Evolutionary conservation across 2,113 vertebrate species (phyloP), one percentile per base, ranked within the genome.

Genomic region (Nibea coibor): DNA sequence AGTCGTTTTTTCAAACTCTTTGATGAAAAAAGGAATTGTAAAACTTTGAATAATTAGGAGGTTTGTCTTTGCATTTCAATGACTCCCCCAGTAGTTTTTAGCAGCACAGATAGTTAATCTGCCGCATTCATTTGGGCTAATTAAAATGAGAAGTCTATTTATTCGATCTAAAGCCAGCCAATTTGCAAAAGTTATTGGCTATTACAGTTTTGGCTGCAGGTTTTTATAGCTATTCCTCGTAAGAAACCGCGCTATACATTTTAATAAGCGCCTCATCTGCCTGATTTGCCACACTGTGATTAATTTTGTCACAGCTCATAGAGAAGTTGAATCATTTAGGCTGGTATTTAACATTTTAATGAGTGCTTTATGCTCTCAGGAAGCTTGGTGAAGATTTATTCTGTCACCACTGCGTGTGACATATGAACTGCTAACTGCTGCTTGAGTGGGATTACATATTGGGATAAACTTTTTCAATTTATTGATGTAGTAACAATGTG

Each of bases 181-280:
- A 92, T 93, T 91, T 89, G 89, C 75, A 71, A 59, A 86, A 89
- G 75, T 90, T 85, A 89, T 89, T 87, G 77, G 78, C 78, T 84
- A 69, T 89, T 92, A 81, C 65, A 83, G 78, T 85, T 82, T 78
- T 81, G 62, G 67, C 81, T 80, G 75, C 70, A 77, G 81, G 56
- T 88, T 93, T 87, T 91, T 85, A 72, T 65, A 81, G 73, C 75
- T 74, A 1, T 73, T 87, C 62, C 88, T 87, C 74, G 0, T 77
- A 85, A 87, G 80, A 74, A 90, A 82, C 80, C 19, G 35, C 45
- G 64, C 57, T 28, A 17, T 80, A 86, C 71, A 64, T 91, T 88
- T 89, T 84, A 78, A 84, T 87, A 86, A 72, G 79, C 14, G 16
- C 75, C 80, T 82, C 82, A 68, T 84, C 80, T 72, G 20, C 63